phyloP scores from a whole-genome alignment of 1,140 invertebrate genomes.

The Drosophila setifemur region DNA sequence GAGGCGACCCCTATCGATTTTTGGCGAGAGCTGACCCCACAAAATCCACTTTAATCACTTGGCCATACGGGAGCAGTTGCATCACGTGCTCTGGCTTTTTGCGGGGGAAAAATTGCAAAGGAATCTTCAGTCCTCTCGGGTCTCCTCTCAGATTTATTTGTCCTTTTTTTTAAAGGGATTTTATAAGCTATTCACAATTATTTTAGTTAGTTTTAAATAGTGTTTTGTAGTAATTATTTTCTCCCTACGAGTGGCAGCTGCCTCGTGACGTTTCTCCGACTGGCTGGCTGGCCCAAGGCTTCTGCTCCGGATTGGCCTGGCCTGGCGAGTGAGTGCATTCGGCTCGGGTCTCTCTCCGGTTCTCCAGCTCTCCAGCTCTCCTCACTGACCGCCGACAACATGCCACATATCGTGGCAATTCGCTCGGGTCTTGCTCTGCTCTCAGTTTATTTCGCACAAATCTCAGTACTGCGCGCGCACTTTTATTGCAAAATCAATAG shows the following conservation, averaged over 20 bases:
- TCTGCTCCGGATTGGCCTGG: slow-evolving; percentile 29
- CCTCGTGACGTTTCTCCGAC: slow-evolving; percentile 34
- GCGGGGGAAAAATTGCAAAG: background rate
- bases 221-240: slow-evolving; percentile 26
- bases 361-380: slow-evolving; percentile 19
- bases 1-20: slow-evolving; percentile 45
- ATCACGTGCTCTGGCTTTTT: slow-evolving; percentile 31
- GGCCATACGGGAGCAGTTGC: slow-evolving; percentile 35
- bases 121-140: background rate
- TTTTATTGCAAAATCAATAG: slow-evolving; percentile 73
- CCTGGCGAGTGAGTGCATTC: slow-evolving; percentile 37
- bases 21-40: slow-evolving; percentile 28
- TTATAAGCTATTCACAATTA: slow-evolving; percentile 15
- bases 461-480: slow-evolving; percentile 70
- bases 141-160: background rate
- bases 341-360: slow-evolving; percentile 24
- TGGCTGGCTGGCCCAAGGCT: slow-evolving; percentile 24
- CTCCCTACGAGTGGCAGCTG: slow-evolving; percentile 35
- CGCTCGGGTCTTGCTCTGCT: slow-evolving; percentile 19
- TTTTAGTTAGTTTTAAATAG: slow-evolving; percentile 10
- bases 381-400: slow-evolving; percentile 74
- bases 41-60: slow-evolving; percentile 42
- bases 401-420: slow-evolving; percentile 39
- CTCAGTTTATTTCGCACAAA: slow-evolving; percentile 57
- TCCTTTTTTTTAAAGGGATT: slow-evolving; percentile 12